Evolutionary conservation across 2,797 vertebrate genomes (phyloP).

Genomic region (Sebastes glaucus): DNA sequence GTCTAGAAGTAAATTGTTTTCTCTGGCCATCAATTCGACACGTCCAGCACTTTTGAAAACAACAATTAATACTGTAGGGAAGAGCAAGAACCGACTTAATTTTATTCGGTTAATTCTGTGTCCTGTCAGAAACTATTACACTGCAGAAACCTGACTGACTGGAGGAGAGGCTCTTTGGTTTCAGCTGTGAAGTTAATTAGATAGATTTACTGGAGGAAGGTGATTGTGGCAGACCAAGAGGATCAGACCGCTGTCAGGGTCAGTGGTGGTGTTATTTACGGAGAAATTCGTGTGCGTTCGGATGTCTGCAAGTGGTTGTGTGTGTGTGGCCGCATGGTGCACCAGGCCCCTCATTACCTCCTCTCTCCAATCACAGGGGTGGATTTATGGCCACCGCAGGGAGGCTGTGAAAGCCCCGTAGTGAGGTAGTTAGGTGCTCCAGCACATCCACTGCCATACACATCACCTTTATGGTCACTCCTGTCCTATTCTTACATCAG

Average conservation of each 20-base stretch:
- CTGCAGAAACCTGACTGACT: conserved; percentile 42
- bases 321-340: conserved; percentile 20
- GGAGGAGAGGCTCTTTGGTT: conserved; percentile 40
- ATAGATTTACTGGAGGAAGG: conserved; percentile 72
- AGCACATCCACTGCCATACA: conserved; percentile 41
- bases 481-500: conserved; percentile 42
- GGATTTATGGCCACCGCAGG: conserved; percentile 67
- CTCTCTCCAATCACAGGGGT: conserved; percentile 64
- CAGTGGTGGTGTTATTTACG: conserved; percentile 65
- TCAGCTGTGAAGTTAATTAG: conserved; percentile 70
- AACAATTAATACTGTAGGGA: conserved; percentile 43
- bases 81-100: conserved; percentile 25
- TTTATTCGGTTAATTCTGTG: conserved; percentile 53
- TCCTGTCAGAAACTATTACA: conserved; percentile 60
- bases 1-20: conserved; percentile 37
- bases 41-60: conserved; percentile 40
- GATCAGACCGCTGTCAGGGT: conserved; percentile 70
- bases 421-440: conserved; percentile 61
- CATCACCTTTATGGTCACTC: conserved; percentile 62
- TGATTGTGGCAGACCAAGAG: conserved; percentile 62
- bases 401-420: conserved; percentile 50
- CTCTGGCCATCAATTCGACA: conserved; percentile 34
- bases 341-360: conserved; percentile 66
- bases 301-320: conserved; percentile 2
- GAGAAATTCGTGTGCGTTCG: conserved; percentile 12